These are phyloP conservation scores for Struthidea cinerea DNA, from an alignment of 2,113 vertebrate genomes.

Conservation along the genomic window DNA sequence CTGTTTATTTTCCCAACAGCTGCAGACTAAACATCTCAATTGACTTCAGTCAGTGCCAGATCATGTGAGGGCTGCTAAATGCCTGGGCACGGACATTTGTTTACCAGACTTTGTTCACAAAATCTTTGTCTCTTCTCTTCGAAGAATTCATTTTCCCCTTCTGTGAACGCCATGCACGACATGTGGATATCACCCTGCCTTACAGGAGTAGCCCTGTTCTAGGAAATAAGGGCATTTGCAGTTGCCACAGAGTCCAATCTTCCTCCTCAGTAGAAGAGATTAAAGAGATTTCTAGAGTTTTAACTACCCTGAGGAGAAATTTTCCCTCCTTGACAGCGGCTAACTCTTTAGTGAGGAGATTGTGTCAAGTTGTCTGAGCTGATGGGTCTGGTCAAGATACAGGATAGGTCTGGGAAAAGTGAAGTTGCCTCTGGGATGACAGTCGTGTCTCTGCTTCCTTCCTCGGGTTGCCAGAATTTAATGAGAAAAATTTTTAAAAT, in stretches of 20 bases:
- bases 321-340: not conserved
- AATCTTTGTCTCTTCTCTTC: not conserved
- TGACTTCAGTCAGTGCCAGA: not conserved
- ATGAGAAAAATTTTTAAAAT: not conserved
- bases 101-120: not conserved
- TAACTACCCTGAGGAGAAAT: not conserved
- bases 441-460: not conserved
- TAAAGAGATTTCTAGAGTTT: not conserved
- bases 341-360: not conserved
- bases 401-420: not conserved
- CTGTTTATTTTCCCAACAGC: not conserved
- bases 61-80: not conserved
- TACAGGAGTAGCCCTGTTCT: rapidly evolving
- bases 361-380: not conserved
- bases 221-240: not conserved
- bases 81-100: not conserved
- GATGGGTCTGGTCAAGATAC: not conserved
- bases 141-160: not conserved
- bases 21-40: constrained; percentile 32
- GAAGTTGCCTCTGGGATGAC: not conserved
- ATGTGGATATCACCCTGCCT: not conserved
- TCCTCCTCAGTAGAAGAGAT: not conserved
- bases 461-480: not conserved
- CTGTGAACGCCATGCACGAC: not conserved
- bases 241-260: not conserved